Evolutionary conservation across 1,140 invertebrate species (phyloP), one percentile per base, ranked within the genome.

Genomic region (Drosophila parabipectinata): DNA sequence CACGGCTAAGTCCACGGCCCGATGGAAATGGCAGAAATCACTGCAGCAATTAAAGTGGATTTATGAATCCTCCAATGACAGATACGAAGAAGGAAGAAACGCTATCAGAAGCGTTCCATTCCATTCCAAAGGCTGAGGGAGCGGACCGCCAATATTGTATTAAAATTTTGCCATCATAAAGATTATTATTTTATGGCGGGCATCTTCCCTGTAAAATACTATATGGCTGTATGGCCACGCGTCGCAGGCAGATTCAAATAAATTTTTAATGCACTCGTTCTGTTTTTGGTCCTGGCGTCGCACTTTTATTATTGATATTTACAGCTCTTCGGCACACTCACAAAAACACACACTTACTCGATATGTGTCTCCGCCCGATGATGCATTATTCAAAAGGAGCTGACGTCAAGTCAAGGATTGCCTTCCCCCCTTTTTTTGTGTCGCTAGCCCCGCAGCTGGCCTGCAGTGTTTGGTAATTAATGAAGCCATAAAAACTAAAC

Each of bases 401-500:
- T 77, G 82, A 87, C 82, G 82, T 87, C 82, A 87, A 88, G 66
- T 56, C 82, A 87, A 87, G 79, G 79, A 83, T 61, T 56, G 24
- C 21, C 9, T 26, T 44, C 10, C 26, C 15, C 26, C 57, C 9
- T 10, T 7, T 12, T 30, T 21, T 32, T 15, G 44, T 30, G 14
- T 26, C 26, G 48, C 45, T 14, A 3, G 24, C 45, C 15, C 47
- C 9, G 34, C 54, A 51, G 50, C 48, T 51, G 67, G 60, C 59
- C 61, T 63, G 63, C 74, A 71, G 48, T 63, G 78, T 71, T 79
- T 63, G 68, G 81, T 90, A 90, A 90, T 90, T 90, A 90, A 90
- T 90, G 87, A 90, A 90, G 82, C 87, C 87, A 90, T 90, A 90
- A 90, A 90, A 90, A 90, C 82, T 87, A 90, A 79, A 90, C 79